Evolutionary conservation across 2,797 vertebrate genomes (phyloP).

Genomic region (Lutjanus campechanus): DNA sequence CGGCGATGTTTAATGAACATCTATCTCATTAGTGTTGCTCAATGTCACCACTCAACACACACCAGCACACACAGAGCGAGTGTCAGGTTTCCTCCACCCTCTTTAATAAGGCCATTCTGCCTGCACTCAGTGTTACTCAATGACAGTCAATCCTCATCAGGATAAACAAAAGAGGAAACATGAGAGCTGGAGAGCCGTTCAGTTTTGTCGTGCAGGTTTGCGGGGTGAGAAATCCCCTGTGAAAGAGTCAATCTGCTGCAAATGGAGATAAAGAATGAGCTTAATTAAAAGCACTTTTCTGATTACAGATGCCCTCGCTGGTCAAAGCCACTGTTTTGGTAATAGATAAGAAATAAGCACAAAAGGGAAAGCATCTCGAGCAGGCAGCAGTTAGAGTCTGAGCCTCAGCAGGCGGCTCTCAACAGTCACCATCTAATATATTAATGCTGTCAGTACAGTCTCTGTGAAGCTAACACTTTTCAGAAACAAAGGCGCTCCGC

Average conservation of each 20-base stretch:
- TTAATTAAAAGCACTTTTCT: conserved; percentile 74
- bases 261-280: conserved; percentile 61
- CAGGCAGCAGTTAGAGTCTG: conserved; percentile 71
- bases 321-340: conserved; percentile 52
- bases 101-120: conserved; percentile 76
- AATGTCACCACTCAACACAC: conserved; percentile 71
- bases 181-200: conserved; percentile 56
- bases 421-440: conserved; percentile 85
- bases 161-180: conserved; percentile 75
- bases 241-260: conserved; percentile 56
- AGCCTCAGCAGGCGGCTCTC: conserved; percentile 80
- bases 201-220: conserved; percentile 42
- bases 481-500: conserved; percentile 85
- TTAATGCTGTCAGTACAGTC: conserved; percentile 87
- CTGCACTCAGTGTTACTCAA: conserved; percentile 69
- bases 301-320: conserved; percentile 48
- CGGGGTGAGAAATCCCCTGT: conserved; percentile 58
- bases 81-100: conserved; percentile 62
- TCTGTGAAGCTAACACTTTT: conserved; percentile 87
- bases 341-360: conserved; percentile 66
- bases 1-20: conserved; percentile 82
- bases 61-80: conserved; percentile 36
- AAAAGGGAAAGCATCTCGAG: conserved; percentile 57
- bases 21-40: conserved; percentile 82
- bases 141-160: conserved; percentile 77